Base-by-base conservation (phyloP, 2,888 invertebrate genomes). In the Machimus rusticus region DNA sequence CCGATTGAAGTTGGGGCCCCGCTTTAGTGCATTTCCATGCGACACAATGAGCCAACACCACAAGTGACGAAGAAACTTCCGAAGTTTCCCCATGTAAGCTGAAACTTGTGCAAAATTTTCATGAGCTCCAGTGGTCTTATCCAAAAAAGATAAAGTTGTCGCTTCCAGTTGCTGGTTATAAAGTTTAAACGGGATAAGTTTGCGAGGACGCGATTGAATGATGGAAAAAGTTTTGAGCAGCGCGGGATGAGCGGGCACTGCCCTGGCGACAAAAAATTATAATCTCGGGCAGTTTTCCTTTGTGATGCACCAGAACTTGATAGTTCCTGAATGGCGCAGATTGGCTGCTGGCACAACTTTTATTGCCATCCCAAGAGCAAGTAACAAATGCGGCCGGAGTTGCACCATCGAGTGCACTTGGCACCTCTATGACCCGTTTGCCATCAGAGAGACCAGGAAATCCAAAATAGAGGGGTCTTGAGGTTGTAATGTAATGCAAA, bases 171-270 rank as follows among this genome's bases (percentile, higher is more conserved):
- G 79, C 51, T 51, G 46, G 79, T 46, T 79, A 46, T 79, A 79
- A 79, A 79, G 79, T 79, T 79, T 79, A 28, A 79, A 79, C 79
- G 51, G 79, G 46, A 51, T 79, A 79, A 79, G 79, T 79, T 78
- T 79, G 79, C 28, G 28, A 28, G 31, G 46, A 51, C 46, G 31
- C 78, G 78, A 79, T 79, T 79, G 79, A 79, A 51, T 51, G 79
- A 79, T 79, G 46, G 79, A 79, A 79, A 79, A 79, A 79, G 31
- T 79, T 79, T 79, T 14, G n/a, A 51, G 28, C 28, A 19, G 28
- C 14, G 79, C n/a, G 46, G 23, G n/a, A 28, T 66, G 46, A 14
- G 46, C 23, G 28, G 28, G 23, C 12, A 23, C 3, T n/a, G 37
- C 12, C 14, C n/a, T 5, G 19, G 9, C 28, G 31, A 23, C 51